Conservation (phyloP, 1,140 invertebrate genomes). For the Formica exsecta region DNA sequence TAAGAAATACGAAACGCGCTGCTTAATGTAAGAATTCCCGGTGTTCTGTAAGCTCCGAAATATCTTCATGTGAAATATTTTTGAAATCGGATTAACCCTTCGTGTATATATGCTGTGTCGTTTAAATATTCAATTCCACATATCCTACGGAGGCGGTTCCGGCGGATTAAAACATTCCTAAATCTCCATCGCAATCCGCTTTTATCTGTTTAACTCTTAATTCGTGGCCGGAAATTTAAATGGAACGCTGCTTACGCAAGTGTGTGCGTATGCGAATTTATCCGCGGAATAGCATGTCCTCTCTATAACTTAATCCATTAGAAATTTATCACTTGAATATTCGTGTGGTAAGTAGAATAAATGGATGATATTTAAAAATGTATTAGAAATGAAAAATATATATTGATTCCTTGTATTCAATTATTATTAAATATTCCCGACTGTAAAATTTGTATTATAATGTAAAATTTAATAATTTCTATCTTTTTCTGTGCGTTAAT, state of each 20-base stretch:
- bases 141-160: constrained; percentile 52
- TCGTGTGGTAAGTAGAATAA: neutral
- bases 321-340: constrained; percentile 29
- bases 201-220: constrained; percentile 66
- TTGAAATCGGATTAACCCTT: constrained; percentile 59
- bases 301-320: constrained; percentile 54
- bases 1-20: constrained; percentile 22
- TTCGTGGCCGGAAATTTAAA: constrained; percentile 63
- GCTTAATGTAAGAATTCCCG: constrained; percentile 44
- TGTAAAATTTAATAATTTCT: neutral
- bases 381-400: neutral
- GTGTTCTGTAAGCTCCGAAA: constrained; percentile 47
- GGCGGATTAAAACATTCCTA: constrained; percentile 64
- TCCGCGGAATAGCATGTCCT: constrained; percentile 34
- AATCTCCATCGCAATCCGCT: constrained; percentile 65
- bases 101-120: constrained; percentile 12
- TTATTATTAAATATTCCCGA: neutral
- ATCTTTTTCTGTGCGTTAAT: neutral
- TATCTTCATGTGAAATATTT: constrained; percentile 59
- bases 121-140: constrained; percentile 63
- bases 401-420: neutral
- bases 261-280: constrained; percentile 34
- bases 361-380: neutral
- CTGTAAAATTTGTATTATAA: no score
- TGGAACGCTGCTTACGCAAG: neutral